phyloP scores from a whole-genome alignment of 2,888 invertebrate species.

The Phortica okadai region DNA sequence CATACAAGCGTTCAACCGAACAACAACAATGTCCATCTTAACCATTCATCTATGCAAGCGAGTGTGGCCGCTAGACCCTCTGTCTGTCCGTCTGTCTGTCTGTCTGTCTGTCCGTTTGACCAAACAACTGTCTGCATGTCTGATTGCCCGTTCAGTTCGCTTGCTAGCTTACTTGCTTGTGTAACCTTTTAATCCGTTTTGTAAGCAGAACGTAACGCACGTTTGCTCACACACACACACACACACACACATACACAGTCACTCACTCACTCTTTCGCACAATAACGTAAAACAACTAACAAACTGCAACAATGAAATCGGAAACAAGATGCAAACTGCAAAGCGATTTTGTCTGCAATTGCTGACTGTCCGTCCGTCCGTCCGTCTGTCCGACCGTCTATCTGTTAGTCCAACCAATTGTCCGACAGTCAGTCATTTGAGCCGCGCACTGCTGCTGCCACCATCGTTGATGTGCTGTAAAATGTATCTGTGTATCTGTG shows the following conservation, averaged over 20 bases:
- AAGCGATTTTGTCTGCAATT: slow-evolving; percentile 35
- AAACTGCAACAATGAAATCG: slow-evolving; percentile 47
- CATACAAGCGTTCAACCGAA: slow-evolving; percentile 36
- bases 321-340: slow-evolving; percentile 60
- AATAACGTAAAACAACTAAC: slow-evolving; percentile 41
- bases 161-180: slow-evolving; percentile 50
- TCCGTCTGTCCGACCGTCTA: not conserved
- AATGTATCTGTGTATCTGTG: slow-evolving; percentile 6
- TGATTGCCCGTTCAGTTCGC: slow-evolving; percentile 11
- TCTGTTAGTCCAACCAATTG: not conserved
- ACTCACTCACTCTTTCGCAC: not conserved
- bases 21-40: slow-evolving; percentile 45
- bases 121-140: not conserved
- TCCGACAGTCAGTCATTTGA: not conserved
- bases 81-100: slow-evolving; percentile 39
- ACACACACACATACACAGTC: not conserved
- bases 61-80: slow-evolving; percentile 28
- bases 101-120: not conserved
- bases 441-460: not conserved
- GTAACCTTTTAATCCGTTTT: slow-evolving; percentile 74
- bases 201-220: slow-evolving; percentile 72
- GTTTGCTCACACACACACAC: slow-evolving; percentile 41
- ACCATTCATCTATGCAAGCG: slow-evolving; percentile 40
- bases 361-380: slow-evolving; percentile 3
- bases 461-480: not conserved